Conservation (phyloP, 1,140 invertebrate species). For the Trissolcus basalis region DNA sequence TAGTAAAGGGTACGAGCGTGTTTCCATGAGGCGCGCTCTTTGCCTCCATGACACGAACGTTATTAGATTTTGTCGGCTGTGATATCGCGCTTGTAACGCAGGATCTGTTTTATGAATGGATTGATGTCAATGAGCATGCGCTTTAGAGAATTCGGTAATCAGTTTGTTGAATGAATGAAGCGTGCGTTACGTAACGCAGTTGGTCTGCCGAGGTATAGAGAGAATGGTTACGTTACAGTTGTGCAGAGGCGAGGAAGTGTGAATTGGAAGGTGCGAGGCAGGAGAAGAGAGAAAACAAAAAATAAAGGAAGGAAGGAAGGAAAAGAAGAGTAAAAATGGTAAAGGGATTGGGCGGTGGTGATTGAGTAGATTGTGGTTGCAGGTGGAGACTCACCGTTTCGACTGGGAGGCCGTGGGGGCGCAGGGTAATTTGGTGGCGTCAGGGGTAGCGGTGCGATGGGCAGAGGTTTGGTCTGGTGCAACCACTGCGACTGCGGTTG, state of each 20-base stretch:
- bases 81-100: constrained; percentile 21
- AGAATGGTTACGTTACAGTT: too few species aligned
- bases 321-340: too few species aligned
- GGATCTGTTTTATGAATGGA: constrained; percentile 47
- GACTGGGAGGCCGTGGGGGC: constrained; percentile 74
- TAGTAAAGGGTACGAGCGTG: too few species aligned
- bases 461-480: constrained; percentile 49
- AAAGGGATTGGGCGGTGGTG: background rate
- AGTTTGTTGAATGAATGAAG: constrained; percentile 40
- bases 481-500: constrained; percentile 31
- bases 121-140: constrained; percentile 48
- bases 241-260: too few species aligned
- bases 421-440: constrained; percentile 74
- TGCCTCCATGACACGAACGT: constrained; percentile 1
- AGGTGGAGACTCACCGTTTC: constrained; percentile 68
- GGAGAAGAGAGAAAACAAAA: too few species aligned
- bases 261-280: too few species aligned
- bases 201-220: constrained; percentile 9
- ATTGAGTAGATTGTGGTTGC: background rate
- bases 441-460: constrained; percentile 63
- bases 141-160: constrained; percentile 46
- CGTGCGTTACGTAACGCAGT: constrained; percentile 38
- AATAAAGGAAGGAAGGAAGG: too few species aligned
- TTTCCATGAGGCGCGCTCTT: too few species aligned
- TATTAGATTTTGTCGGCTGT: background rate